Evolutionary conservation across 1,140 invertebrate genomes (phyloP).

Genomic region (Trichogramma pretiosum): DNA sequence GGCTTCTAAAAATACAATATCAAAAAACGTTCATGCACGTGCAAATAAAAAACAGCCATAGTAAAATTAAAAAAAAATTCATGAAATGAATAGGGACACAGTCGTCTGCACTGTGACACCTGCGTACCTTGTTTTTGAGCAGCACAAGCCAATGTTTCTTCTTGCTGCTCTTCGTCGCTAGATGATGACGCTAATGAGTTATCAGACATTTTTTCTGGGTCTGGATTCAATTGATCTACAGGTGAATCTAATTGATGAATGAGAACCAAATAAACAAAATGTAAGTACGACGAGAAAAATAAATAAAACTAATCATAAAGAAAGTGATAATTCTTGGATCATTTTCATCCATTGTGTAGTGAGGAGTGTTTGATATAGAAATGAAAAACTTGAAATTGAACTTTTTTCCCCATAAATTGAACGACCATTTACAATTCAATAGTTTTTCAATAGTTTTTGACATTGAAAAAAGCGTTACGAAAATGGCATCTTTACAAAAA

Average conservation of each 20-base stretch:
- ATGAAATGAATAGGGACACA: neutral
- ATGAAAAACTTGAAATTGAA: no score
- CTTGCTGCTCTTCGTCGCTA: conserved; percentile 41
- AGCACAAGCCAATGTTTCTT: conserved; percentile 35
- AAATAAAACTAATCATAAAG: conserved; percentile 13
- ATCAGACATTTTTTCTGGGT: conserved; percentile 27
- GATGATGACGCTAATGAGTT: conserved; percentile 25
- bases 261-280: conserved; percentile 3
- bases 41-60: conserved; percentile 18
- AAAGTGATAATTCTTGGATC: no score
- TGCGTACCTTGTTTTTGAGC: conserved; percentile 37
- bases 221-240: conserved; percentile 25
- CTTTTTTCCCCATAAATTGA: no score
- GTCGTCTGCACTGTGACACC: neutral
- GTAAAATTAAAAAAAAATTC: conserved; percentile 1
- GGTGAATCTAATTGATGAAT: conserved; percentile 29
- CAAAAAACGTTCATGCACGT: conserved; percentile 33
- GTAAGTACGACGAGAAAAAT: conserved; percentile 25
- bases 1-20: conserved; percentile 35
- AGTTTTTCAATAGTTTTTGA: no score
- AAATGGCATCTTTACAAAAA: no score
- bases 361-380: no score
- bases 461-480: no score
- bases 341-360: no score
- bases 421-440: no score